phyloP scores from a whole-genome alignment of 2,888 invertebrate genomes.

The Elegia similella region DNA sequence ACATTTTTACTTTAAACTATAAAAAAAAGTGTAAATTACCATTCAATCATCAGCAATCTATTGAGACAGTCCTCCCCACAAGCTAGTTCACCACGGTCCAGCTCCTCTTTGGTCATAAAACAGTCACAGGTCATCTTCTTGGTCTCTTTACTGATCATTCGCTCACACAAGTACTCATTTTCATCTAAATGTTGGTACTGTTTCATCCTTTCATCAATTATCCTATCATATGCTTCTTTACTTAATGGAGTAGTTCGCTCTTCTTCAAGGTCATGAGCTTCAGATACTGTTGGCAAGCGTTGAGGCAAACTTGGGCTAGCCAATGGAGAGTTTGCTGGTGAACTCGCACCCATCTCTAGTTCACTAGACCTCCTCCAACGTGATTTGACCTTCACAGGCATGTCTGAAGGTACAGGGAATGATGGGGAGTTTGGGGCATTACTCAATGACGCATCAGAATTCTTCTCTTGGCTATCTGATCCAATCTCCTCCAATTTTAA shows the following conservation, averaged over 20 bases:
- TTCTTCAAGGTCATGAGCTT: slow-evolving; percentile 47
- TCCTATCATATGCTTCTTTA: slow-evolving; percentile 72
- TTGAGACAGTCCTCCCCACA: slow-evolving; percentile 98
- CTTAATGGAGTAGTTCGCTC: slow-evolving; percentile 45
- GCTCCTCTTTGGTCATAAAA: slow-evolving; percentile 93
- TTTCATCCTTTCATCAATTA: slow-evolving; percentile 82
- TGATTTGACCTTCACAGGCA: slow-evolving; percentile 90
- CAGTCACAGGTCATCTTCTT: slow-evolving; percentile 98
- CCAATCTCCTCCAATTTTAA: slow-evolving; percentile 82
- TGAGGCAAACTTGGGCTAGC: slow-evolving; percentile 63
- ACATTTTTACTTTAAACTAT: too few species aligned
- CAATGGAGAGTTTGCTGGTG: slow-evolving; percentile 65
- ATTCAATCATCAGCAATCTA: slow-evolving; percentile 98
- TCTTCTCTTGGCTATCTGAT: slow-evolving; percentile 76
- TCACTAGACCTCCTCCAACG: slow-evolving; percentile 90
- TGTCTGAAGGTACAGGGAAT: slow-evolving; percentile 75
- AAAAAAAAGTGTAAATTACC: too few species aligned
- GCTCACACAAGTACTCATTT: slow-evolving; percentile 92
- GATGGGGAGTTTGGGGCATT: slow-evolving; percentile 64
- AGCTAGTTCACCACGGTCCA: slow-evolving; percentile 90
- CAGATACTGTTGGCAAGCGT: slow-evolving; percentile 46
- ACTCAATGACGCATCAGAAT: slow-evolving; percentile 42
- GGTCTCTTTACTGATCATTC: slow-evolving; percentile 94
- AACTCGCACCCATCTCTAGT: slow-evolving; percentile 83
- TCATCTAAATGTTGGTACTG: slow-evolving; percentile 91